Percentiles rank a stretch among this genome's conserved stretches.
phyloP scores from a whole-genome alignment of 2,797 vertebrate species.

The Diplodus puntazzo region DNA sequence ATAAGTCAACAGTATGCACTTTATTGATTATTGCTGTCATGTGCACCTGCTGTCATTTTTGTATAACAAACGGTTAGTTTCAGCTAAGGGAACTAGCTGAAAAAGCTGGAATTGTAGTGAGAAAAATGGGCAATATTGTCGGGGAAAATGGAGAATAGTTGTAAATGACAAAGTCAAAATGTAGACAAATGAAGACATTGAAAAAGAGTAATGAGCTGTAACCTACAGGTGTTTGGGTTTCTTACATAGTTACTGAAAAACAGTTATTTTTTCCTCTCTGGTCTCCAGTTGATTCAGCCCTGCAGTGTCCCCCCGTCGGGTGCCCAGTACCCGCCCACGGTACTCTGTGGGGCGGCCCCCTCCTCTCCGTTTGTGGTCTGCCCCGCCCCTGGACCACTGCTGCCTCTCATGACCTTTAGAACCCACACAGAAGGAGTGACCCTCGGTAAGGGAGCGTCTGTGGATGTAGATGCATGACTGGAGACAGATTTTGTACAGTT shows the following conservation, averaged over 20 bases:
- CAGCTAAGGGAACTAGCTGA: background rate
- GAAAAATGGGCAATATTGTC: background rate
- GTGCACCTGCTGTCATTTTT: too few species aligned
- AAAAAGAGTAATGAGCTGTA: background rate
- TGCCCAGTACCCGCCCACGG: slow-evolving; percentile 87
- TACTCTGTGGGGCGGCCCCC: slow-evolving; percentile 87
- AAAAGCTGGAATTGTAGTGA: background rate
- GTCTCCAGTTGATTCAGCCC: slow-evolving; percentile 87
- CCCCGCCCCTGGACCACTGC: slow-evolving; percentile 87
- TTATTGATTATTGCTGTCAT: background rate
- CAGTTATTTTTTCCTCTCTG: background rate
- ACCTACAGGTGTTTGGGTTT: background rate
- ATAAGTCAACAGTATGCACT: background rate
- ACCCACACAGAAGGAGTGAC: slow-evolving; percentile 87
- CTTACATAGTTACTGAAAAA: background rate
- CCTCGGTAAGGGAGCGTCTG: slow-evolving; percentile 76
- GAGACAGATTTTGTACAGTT: background rate
- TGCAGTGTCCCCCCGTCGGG: slow-evolving; percentile 61
- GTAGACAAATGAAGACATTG: background rate
- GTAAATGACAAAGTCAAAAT: background rate
- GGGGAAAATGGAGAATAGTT: background rate
- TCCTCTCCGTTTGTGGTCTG: slow-evolving; percentile 84
- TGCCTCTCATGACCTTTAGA: slow-evolving; percentile 89
- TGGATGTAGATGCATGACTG: background rate
- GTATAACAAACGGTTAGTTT: background rate